These are phyloP conservation scores for Congeria kusceri DNA, from an alignment of 2,888 invertebrate species.

Conservation along the genomic window DNA sequence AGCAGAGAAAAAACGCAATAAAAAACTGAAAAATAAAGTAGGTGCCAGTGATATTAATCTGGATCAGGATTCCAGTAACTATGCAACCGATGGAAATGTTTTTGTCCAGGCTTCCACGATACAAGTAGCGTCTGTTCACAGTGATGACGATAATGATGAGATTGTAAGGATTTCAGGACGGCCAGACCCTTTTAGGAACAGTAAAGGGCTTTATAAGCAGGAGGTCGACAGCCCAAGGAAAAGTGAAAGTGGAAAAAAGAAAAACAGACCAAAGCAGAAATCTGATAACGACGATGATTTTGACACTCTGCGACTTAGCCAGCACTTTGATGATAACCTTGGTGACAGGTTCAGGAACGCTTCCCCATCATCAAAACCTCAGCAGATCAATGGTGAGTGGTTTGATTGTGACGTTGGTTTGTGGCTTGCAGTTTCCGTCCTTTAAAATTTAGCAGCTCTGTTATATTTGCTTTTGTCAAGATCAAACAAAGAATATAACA, in stretches of 20 bases:
- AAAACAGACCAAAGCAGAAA: slow-evolving; percentile 17
- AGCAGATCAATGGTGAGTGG: slow-evolving; percentile 10
- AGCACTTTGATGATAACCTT: slow-evolving; percentile 48
- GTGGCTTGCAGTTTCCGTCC: not conserved
- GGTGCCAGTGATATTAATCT: slow-evolving; percentile 8
- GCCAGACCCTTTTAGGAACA: slow-evolving; percentile 23
- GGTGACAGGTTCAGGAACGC: not conserved
- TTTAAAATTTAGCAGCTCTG: not conserved
- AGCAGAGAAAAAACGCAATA: slow-evolving; percentile 44
- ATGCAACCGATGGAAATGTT: not conserved
- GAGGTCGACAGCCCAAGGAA: slow-evolving; percentile 16
- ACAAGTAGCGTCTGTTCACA: slow-evolving; percentile 41
- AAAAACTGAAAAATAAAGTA: slow-evolving; percentile 39
- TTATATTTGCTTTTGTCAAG: too few species aligned
- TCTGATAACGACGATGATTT: slow-evolving; percentile 54
- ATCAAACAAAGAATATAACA: too few species aligned
- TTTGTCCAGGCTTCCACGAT: slow-evolving; percentile 47
- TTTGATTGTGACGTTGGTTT: not conserved
- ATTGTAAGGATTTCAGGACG: not conserved
- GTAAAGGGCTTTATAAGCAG: slow-evolving; percentile 27
- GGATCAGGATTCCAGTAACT: slow-evolving; percentile 27
- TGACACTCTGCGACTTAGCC: slow-evolving; percentile 60
- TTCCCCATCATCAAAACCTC: not conserved
- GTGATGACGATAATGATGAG: slow-evolving; percentile 13
- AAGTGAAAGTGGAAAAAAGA: slow-evolving; percentile 25